Percentiles rank a stretch among this genome's conserved stretches.
phyloP scores from a whole-genome alignment of 92 coral and sea anemone species.

The Palythoa grandis region DNA sequence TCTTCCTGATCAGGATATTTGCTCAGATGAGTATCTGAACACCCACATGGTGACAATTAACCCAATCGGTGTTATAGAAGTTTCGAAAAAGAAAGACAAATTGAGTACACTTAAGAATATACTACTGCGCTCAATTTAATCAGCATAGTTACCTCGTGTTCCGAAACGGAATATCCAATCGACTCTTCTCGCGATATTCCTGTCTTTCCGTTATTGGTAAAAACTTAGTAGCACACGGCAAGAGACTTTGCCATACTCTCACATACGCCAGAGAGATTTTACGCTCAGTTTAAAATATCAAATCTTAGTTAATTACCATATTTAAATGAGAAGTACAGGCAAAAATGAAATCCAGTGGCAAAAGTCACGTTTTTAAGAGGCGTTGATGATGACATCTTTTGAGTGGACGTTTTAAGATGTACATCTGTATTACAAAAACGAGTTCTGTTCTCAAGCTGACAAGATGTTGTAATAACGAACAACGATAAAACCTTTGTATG shows the following conservation, averaged over 20 bases:
- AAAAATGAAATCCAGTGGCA: not conserved
- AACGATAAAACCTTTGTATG: constrained; percentile 25
- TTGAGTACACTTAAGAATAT: not conserved
- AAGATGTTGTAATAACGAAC: not conserved
- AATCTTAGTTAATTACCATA: constrained; percentile 28
- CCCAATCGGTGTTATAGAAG: not conserved
- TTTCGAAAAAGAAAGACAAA: not conserved
- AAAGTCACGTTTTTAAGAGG: not conserved
- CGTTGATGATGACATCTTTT: not conserved
- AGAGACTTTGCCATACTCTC: not conserved
- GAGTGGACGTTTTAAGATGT: not conserved
- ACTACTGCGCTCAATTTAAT: not conserved
- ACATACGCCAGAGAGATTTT: not conserved
- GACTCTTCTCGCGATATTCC: not conserved
- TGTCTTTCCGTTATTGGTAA: not conserved
- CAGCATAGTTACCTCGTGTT: not conserved
- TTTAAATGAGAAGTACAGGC: constrained; percentile 36
- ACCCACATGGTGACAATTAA: not conserved
- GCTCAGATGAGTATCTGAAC: too few species aligned
- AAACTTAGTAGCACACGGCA: not conserved
- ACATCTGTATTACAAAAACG: not conserved
- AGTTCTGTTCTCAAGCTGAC: not conserved
- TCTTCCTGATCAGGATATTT: too few species aligned
- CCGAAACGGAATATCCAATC: not conserved
- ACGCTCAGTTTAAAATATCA: constrained; percentile 15